Percentiles rank a stretch among this genome's conserved stretches.
phyloP scores from a whole-genome alignment of 2,113 vertebrate genomes.

The Pionites leucogaster region DNA sequence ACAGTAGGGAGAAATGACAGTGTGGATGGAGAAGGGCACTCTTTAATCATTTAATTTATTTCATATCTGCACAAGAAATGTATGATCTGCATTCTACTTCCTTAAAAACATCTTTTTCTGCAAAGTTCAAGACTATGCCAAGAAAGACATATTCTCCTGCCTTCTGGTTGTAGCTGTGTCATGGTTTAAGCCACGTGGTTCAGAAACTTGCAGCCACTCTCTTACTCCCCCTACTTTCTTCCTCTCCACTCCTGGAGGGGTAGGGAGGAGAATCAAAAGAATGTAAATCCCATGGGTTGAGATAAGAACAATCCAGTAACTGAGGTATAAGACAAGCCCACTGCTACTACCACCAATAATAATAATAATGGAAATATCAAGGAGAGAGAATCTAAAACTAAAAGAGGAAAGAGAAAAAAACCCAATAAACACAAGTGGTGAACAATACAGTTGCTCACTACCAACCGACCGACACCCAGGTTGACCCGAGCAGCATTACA shows the following conservation, averaged over 20 bases:
- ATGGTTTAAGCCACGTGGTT: neutral
- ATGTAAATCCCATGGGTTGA: neutral
- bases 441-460: neutral
- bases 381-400: neutral
- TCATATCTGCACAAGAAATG: neutral
- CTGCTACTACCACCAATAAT: neutral
- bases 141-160: neutral
- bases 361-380: neutral
- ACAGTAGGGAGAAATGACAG: neutral
- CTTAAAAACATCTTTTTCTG: neutral
- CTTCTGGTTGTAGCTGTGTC: neutral
- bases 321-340: neutral
- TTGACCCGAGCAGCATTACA: neutral
- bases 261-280: neutral
- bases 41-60: neutral
- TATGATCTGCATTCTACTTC: neutral
- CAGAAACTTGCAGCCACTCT: neutral
- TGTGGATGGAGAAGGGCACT: neutral
- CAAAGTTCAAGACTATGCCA: neutral
- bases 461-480: neutral
- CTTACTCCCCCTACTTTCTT: neutral
- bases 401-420: neutral
- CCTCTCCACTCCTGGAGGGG: neutral
- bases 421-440: neutral
- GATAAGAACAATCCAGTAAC: neutral